Evolutionary conservation across 2,797 vertebrate species (phyloP).

Genomic region (Gadopsis marmoratus): DNA sequence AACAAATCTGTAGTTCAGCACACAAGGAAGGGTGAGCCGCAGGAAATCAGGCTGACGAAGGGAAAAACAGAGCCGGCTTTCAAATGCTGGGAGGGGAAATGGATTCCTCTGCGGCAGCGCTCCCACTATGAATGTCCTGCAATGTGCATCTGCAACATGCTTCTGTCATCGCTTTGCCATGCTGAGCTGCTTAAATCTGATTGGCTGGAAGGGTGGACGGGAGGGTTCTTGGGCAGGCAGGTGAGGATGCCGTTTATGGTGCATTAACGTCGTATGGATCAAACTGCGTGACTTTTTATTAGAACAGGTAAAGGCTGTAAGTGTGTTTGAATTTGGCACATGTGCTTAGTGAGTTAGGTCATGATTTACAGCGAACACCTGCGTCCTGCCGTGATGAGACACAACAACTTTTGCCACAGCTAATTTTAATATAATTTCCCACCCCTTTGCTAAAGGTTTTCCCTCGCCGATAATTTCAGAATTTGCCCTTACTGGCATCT

Average conservation of each 20-base stretch:
- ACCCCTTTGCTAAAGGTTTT: too few relatives aligned
- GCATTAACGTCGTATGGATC: constrained; percentile 40
- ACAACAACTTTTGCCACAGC: not conserved
- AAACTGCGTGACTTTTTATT: not conserved
- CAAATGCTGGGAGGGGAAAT: constrained; percentile 39
- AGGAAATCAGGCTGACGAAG: constrained; percentile 45
- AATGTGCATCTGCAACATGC: constrained; percentile 87
- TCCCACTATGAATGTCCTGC: constrained; percentile 78
- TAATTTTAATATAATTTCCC: not conserved
- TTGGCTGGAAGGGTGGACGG: constrained; percentile 70
- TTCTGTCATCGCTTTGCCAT: constrained; percentile 88
- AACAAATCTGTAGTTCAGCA: constrained; percentile 4
- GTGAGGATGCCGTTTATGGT: constrained; percentile 33
- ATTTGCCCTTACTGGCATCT: not conserved
- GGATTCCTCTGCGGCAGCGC: constrained; percentile 45
- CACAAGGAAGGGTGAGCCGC: constrained; percentile 34
- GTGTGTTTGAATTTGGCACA: not conserved
- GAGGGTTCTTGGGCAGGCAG: constrained; percentile 14
- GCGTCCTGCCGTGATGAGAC: not conserved
- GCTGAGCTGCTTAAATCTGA: constrained; percentile 83
- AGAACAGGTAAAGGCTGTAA: not conserved
- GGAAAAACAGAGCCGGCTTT: constrained; percentile 35
- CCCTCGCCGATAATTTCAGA: not conserved
- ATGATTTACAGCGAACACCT: not conserved
- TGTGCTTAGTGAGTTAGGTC: not conserved